Evolutionary conservation across 2,888 invertebrate species (phyloP).

Genomic region (Cephus nigrinus): DNA sequence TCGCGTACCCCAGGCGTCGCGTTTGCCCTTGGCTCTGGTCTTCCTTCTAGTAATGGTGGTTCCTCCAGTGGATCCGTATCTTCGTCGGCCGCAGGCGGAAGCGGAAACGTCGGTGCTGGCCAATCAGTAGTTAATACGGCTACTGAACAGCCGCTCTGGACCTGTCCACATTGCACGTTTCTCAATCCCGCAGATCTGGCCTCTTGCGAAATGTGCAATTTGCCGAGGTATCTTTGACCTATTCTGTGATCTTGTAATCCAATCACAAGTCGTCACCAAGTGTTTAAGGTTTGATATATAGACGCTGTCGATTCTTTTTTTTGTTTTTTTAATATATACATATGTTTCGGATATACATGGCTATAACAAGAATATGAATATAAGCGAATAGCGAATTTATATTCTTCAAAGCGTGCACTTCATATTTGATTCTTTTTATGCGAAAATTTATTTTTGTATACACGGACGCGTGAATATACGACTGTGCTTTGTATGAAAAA

Average conservation of each 20-base stretch:
- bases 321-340: background rate
- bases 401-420: background rate
- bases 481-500: background rate
- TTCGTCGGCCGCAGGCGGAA: slow-evolving; percentile 30
- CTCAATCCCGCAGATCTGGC: slow-evolving; percentile 82
- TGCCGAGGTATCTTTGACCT: slow-evolving; percentile 74
- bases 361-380: background rate
- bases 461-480: background rate
- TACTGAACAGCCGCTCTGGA: slow-evolving; percentile 76
- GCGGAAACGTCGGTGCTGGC: slow-evolving; percentile 48
- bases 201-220: slow-evolving; percentile 92
- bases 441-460: background rate
- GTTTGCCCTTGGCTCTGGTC: slow-evolving; percentile 44
- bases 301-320: slow-evolving; percentile 2
- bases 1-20: slow-evolving; percentile 33
- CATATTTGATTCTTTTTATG: background rate
- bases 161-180: slow-evolving; percentile 94
- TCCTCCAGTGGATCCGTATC: slow-evolving; percentile 29
- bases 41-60: slow-evolving; percentile 30
- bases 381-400: background rate
- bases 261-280: background rate
- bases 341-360: background rate
- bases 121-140: slow-evolving; percentile 44
- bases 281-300: background rate
- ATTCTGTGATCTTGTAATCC: background rate